Percentiles rank a stretch among this genome's conserved stretches.
Conservation (phyloP, 1,140 invertebrate species). For the Drosophila pseudoananassae region DNA sequence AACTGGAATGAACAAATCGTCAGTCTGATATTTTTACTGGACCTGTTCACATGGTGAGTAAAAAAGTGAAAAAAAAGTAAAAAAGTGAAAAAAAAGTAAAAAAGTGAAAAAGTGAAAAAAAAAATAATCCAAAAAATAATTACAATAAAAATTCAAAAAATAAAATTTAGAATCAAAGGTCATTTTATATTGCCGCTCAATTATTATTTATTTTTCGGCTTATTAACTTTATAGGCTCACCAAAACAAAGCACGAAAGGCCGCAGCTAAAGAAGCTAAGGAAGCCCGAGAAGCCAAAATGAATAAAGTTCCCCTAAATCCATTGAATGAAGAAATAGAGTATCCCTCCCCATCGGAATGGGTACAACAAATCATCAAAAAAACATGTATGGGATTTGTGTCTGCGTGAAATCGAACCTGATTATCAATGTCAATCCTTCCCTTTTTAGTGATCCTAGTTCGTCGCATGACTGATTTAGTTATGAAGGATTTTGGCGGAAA, state of each 20-base stretch:
- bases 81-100: no score
- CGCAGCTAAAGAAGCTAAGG: constrained; percentile 1
- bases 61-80: not conserved
- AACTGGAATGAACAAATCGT: not conserved
- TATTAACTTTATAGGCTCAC: constrained; percentile 16
- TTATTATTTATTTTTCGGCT: constrained; percentile 11
- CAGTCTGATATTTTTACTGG: not conserved
- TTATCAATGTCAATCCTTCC: not conserved
- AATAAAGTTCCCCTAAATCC: not conserved
- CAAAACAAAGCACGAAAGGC: constrained; percentile 27
- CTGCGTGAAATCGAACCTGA: no score
- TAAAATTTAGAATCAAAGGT: constrained; percentile 32
- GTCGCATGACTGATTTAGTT: constrained; percentile 25
- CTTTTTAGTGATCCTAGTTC: constrained; percentile 49
- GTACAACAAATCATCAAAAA: constrained; percentile 21
- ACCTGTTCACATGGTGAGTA: constrained; percentile 26
- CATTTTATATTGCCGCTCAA: constrained; percentile 17
- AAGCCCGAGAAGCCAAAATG: not conserved
- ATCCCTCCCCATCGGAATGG: not conserved
- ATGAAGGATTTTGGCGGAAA: constrained; percentile 72
- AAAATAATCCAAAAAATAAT: not conserved
- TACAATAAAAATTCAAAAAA: not conserved
- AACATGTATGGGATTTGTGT: constrained; percentile 38
- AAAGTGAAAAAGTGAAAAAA: not conserved
- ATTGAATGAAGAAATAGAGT: not conserved